These are phyloP conservation scores for Cheilosia variabilis DNA, from an alignment of 2,888 invertebrate species.

Conservation along the genomic window DNA sequence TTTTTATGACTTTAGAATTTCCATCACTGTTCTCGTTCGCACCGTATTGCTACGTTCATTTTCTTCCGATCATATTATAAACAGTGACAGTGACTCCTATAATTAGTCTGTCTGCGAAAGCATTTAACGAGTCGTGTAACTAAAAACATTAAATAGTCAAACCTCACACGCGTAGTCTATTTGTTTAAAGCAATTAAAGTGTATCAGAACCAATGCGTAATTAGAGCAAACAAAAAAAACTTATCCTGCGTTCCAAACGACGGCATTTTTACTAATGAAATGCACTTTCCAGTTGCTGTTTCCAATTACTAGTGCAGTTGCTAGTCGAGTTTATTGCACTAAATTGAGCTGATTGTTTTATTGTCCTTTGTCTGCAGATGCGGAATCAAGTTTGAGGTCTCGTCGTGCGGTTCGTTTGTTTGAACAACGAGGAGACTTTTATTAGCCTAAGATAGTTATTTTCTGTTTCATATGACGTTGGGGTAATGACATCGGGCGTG, in stretches of 20 bases:
- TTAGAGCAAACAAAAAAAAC: slow-evolving; percentile 12
- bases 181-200: background rate
- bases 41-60: no score
- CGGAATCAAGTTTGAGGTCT: slow-evolving; percentile 7
- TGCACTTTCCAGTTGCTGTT: slow-evolving; percentile 5
- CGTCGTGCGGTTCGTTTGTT: slow-evolving; percentile 20
- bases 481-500: slow-evolving; percentile 19
- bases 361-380: slow-evolving; percentile 2
- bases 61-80: no score
- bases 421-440: slow-evolving; percentile 38
- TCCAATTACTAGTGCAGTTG: slow-evolving; percentile 3
- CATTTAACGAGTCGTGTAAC: no score
- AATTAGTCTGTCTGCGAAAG: no score
- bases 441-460: slow-evolving; percentile 13
- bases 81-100: no score
- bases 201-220: slow-evolving; percentile 11
- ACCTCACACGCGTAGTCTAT: no score
- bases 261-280: slow-evolving; percentile 20
- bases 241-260: slow-evolving; percentile 20
- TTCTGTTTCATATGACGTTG: slow-evolving; percentile 3
- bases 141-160: no score
- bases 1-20: no score
- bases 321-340: slow-evolving; percentile 31
- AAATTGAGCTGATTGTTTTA: slow-evolving; percentile 25
- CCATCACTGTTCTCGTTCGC: no score